Conservation (phyloP, 2,888 invertebrate genomes). For the Seira sanloemensis region DNA sequence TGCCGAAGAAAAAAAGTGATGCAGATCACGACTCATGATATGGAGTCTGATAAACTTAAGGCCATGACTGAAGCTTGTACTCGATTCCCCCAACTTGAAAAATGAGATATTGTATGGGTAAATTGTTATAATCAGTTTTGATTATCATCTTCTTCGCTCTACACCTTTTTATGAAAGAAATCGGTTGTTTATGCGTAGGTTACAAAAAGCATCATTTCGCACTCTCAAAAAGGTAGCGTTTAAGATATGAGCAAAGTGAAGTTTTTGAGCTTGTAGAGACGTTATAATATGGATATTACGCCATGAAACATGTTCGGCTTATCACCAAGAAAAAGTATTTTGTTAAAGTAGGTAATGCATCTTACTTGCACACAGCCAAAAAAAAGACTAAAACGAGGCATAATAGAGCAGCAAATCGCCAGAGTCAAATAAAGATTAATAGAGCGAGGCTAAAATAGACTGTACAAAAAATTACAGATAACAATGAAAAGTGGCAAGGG, state of each 20-base stretch:
- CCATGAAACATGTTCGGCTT: background rate
- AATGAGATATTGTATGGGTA: background rate
- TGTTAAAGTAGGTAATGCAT: background rate
- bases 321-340: background rate
- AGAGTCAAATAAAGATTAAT: constrained; percentile 48
- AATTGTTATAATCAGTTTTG: constrained; percentile 16
- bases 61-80: constrained; percentile 14
- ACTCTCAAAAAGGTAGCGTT: background rate
- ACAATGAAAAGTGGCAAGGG: background rate
- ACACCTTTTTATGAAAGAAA: background rate
- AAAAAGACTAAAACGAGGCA: constrained; percentile 16
- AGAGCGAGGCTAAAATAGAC: constrained; percentile 49
- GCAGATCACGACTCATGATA: constrained; percentile 11
- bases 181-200: constrained; percentile 10
- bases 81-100: background rate
- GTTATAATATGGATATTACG: background rate
- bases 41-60: constrained; percentile 6
- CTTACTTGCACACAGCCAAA: background rate
- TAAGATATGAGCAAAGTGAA: constrained; percentile 8
- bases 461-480: constrained; percentile 30
- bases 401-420: constrained; percentile 8
- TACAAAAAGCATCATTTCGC: background rate
- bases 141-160: background rate
- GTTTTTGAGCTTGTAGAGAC: background rate
- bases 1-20: background rate